Evolutionary conservation across 2,888 invertebrate species (phyloP), one percentile per base, ranked within the genome.

Genomic region (Sesamia inferens): DNA sequence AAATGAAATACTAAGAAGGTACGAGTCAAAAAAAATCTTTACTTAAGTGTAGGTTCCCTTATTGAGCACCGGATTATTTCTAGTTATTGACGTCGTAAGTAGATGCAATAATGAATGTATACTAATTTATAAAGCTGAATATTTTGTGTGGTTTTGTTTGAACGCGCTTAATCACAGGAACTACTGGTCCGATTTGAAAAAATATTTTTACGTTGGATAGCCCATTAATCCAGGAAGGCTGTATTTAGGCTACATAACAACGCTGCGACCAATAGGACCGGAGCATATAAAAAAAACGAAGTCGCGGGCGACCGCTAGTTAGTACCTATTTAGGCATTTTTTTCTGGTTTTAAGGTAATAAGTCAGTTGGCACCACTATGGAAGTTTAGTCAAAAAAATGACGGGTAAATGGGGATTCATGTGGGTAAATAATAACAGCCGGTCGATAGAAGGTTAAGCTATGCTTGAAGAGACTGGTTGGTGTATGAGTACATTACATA

Each of bases 11-110:
- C n/a, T 24, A 6, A n/a, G 16, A 2, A 44, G 16, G 22, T 44
- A 44, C 16, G 16, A 19, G 16, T 48, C n/a, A 48, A 6, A 48
- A 16, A 48, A 16, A 48, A 19, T 19, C 6, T 7, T 7, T 48
- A 48, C 48, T 48, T 2, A 7, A 7, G 16, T 16, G 48, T 16
- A 44, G 13, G 13, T 16, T 16, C 6, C 1, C 24, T 14, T 59
- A 24, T 61, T 61, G 68, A 14, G 14, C 59, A 24, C 44, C 48
- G 14, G 58, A 59, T 68, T 51, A n/a, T 42, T 68, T 42, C 14
- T 24, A 55, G 31, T 42, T 39, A 51, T 54, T 74, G 64, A 59
- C 16, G 71, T 58, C 16, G 71, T 51, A 51, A 54, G 58, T 39
- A 71, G 64, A 59, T 8, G 71, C 64, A 51, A 54, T 48, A 59